These are phyloP conservation scores for Sebastes vulpes DNA, from an alignment of 2,797 vertebrate species.

Conservation along the genomic window DNA sequence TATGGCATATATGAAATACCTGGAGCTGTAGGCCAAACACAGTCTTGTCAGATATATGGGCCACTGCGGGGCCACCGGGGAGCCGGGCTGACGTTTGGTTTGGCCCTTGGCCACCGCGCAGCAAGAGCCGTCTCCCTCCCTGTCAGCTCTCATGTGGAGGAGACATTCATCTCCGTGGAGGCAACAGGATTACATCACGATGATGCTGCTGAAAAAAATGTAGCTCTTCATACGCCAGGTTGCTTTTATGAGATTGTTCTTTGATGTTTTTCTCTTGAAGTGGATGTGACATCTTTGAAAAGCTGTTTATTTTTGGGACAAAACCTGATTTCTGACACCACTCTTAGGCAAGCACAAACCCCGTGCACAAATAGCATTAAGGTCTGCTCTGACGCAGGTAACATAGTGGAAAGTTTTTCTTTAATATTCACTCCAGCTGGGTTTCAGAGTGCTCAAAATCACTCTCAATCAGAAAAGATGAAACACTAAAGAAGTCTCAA, in stretches of 20 bases:
- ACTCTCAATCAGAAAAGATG: too few relatives aligned
- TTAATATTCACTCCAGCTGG: too few relatives aligned
- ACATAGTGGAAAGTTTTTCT: background rate
- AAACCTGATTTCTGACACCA: background rate
- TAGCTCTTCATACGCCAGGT: background rate
- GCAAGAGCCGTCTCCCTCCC: slow-evolving; percentile 26
- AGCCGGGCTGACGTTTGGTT: slow-evolving; percentile 49
- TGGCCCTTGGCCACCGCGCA: slow-evolving; percentile 21
- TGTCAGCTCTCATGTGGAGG: slow-evolving; percentile 46
- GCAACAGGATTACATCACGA: slow-evolving; percentile 27
- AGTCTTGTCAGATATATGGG: slow-evolving; percentile 59
- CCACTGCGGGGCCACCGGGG: slow-evolving; percentile 10
- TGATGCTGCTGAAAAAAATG: slow-evolving; percentile 16
- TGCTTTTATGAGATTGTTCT: slow-evolving; percentile 7
- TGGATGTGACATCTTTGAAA: background rate
- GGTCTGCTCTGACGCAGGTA: background rate
- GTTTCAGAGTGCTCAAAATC: too few relatives aligned
- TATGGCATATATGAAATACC: slow-evolving; percentile 38
- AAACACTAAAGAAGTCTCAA: background rate
- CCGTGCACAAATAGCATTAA: too few relatives aligned
- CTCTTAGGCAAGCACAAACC: too few relatives aligned
- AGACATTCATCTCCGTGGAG: slow-evolving; percentile 32
- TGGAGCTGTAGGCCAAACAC: slow-evolving; percentile 58
- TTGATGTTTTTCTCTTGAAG: background rate
- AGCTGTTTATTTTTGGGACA: background rate